These are phyloP conservation scores for Drosophila sordidula DNA, from an alignment of 2,888 invertebrate species.

Conservation along the genomic window DNA sequence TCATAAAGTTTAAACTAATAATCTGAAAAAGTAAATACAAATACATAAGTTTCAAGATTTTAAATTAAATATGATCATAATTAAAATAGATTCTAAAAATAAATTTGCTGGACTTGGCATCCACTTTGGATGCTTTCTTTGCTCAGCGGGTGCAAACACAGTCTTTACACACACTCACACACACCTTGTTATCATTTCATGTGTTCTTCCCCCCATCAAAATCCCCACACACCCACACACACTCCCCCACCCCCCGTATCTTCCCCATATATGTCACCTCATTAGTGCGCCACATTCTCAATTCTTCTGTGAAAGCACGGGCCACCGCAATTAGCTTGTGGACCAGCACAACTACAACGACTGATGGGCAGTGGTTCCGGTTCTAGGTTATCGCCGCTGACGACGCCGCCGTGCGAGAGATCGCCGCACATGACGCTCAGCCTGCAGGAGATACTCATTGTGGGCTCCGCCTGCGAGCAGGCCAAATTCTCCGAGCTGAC, in stretches of 20 bases:
- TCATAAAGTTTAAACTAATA: too few relatives aligned
- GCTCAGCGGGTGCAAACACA: slow-evolving; percentile 1
- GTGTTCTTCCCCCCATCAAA: slow-evolving; percentile 37
- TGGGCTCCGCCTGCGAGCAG: slow-evolving; percentile 97
- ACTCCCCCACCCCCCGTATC: slow-evolving; percentile 12
- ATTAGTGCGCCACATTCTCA: slow-evolving; percentile 84
- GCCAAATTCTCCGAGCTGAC: slow-evolving; percentile 98
- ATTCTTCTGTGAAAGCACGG: slow-evolving; percentile 86
- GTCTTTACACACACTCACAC: slow-evolving; percentile 13
- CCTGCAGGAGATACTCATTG: slow-evolving; percentile 96
- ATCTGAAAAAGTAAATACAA: too few relatives aligned
- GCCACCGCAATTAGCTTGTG: slow-evolving; percentile 83
- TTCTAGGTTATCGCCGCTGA: slow-evolving; percentile 91
- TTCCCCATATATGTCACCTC: slow-evolving; percentile 64
- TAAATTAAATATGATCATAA: too few relatives aligned
- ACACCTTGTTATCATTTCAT: slow-evolving; percentile 45
- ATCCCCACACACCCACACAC: slow-evolving; percentile 22
- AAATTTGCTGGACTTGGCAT: neutral
- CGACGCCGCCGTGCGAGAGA: slow-evolving; percentile 95
- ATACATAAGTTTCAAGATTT: too few relatives aligned
- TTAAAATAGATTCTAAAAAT: too few relatives aligned
- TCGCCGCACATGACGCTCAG: slow-evolving; percentile 93
- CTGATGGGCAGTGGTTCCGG: slow-evolving; percentile 85
- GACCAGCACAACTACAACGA: slow-evolving; percentile 85
- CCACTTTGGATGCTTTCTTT: neutral